A percentile compares a stretch with the other conserved stretches of the same genome.
Evolutionary conservation across 2,113 vertebrate genomes (phyloP).

Genomic region (Camelus dromedarius): DNA sequence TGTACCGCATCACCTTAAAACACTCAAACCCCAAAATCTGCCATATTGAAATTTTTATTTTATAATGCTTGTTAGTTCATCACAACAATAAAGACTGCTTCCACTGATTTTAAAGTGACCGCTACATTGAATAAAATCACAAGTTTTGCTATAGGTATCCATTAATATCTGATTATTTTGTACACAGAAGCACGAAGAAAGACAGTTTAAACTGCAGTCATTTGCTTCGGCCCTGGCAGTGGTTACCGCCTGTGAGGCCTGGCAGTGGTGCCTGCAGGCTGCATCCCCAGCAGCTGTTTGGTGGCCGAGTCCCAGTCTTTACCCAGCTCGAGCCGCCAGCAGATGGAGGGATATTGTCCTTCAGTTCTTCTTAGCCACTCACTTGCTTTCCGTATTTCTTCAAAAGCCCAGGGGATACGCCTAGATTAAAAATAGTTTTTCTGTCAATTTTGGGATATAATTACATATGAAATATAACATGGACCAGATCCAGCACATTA

Average conservation of each 20-base stretch:
- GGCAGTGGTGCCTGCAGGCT: slow-evolving; percentile 74
- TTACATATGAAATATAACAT: not conserved
- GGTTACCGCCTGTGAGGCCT: slow-evolving; percentile 70
- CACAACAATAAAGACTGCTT: slow-evolving; percentile 14
- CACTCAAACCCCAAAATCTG: not conserved
- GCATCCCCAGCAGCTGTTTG: slow-evolving; percentile 87
- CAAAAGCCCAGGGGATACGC: slow-evolving; percentile 78
- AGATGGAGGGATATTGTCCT: slow-evolving; percentile 90
- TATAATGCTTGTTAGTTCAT: slow-evolving; percentile 8
- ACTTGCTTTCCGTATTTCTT: slow-evolving; percentile 86
- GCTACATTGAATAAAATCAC: slow-evolving; percentile 42
- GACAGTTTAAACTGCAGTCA: not conserved
- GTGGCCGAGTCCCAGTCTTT: slow-evolving; percentile 90
- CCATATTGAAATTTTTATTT: slow-evolving; percentile 46
- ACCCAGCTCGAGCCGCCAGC: slow-evolving; percentile 90
- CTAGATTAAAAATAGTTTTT: slow-evolving; percentile 79
- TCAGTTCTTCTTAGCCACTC: slow-evolving; percentile 89
- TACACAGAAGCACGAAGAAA: not conserved
- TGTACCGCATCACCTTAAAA: not conserved
- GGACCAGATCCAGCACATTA: not conserved
- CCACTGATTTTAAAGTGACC: slow-evolving; percentile 50
- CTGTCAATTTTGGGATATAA: slow-evolving; percentile 30
- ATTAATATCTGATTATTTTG: slow-evolving; percentile 37
- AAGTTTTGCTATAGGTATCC: not conserved
- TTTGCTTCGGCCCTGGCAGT: not conserved